Conservation (phyloP, 1,140 invertebrate genomes). For the Heliothis virescens region DNA sequence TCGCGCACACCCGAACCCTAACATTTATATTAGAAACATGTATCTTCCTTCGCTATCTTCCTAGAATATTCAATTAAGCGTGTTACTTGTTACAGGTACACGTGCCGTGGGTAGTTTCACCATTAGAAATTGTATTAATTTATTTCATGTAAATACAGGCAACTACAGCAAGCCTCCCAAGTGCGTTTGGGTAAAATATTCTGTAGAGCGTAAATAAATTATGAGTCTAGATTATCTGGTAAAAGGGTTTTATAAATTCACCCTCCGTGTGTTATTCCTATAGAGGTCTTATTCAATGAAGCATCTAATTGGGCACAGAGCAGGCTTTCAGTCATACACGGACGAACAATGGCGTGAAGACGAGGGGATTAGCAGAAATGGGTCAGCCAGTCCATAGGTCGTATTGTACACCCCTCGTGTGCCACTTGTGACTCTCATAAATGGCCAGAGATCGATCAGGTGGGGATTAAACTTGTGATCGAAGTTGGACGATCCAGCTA, state of each 20-base stretch:
- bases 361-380: conserved; percentile 31
- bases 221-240: background rate
- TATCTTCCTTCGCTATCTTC: background rate
- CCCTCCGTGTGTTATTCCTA: conserved; percentile 24
- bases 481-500: background rate
- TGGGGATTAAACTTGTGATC: background rate
- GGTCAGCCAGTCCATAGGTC: conserved; percentile 23
- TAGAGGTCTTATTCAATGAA: background rate
- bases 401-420: conserved; percentile 11
- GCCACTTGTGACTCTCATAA: conserved; percentile 8
- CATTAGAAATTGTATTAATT: conserved; percentile 2
- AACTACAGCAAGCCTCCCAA: background rate
- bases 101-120: background rate
- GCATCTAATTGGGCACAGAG: conserved; percentile 25
- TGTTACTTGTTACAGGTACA: background rate
- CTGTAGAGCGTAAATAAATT: background rate
- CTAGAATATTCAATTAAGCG: conserved; percentile 19
- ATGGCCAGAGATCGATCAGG: background rate
- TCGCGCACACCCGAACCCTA: background rate
- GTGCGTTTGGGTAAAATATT: background rate
- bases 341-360: conserved; percentile 32
- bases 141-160: conserved; percentile 1
- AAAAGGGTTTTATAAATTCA: background rate
- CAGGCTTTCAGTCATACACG: conserved; percentile 15
- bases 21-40: conserved; percentile 10